These are phyloP conservation scores for Macaria notata DNA, from an alignment of 2,888 invertebrate species.

Conservation along the genomic window DNA sequence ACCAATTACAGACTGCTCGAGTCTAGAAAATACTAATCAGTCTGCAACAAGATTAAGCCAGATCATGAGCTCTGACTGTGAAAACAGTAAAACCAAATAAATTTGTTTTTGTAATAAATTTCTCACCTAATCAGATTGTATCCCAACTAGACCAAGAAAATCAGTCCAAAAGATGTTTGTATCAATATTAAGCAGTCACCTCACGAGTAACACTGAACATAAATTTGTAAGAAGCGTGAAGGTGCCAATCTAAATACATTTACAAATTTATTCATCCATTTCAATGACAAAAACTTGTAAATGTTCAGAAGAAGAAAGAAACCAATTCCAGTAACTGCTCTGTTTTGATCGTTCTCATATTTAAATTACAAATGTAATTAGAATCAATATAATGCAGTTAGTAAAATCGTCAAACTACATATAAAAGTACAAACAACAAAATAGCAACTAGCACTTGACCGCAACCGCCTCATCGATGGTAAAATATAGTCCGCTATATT, in stretches of 20 bases:
- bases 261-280: constrained; percentile 1
- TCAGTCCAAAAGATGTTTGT: constrained; percentile 10
- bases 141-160: constrained; percentile 15
- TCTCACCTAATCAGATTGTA: too few relatives aligned
- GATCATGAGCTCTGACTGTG: too few relatives aligned
- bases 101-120: too few relatives aligned
- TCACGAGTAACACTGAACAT: constrained; percentile 17
- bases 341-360: too few relatives aligned
- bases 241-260: constrained; percentile 22
- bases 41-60: too few relatives aligned
- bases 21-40: too few relatives aligned
- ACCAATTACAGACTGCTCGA: too few relatives aligned
- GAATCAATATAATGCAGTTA: constrained; percentile 3
- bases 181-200: constrained; percentile 15
- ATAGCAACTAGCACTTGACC: constrained; percentile 9
- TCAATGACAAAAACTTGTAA: constrained; percentile 10
- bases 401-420: constrained; percentile 8
- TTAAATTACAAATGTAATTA: too few relatives aligned
- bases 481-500: too few relatives aligned
- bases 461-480: neutral
- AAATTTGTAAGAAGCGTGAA: constrained; percentile 25
- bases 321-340: constrained; percentile 17
- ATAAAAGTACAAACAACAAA: constrained; percentile 4
- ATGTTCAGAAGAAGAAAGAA: constrained; percentile 2
- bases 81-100: too few relatives aligned